phyloP scores from a whole-genome alignment of 2,888 invertebrate genomes.

The Dolichopus griseipennis region DNA sequence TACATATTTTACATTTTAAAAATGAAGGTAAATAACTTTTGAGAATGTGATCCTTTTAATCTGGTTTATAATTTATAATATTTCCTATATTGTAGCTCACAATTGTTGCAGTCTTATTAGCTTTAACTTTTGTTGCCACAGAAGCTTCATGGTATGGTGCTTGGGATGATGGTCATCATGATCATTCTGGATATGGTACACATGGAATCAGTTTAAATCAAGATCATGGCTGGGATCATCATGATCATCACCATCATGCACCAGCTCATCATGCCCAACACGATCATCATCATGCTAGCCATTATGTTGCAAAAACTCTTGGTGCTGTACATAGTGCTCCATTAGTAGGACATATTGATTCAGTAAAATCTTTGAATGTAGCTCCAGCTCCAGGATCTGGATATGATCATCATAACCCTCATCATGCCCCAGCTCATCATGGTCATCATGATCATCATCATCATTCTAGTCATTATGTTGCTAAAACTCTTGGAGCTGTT shows the following conservation, averaged over 20 bases:
- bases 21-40: too few relatives aligned
- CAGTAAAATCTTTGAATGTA: constrained; percentile 27
- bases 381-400: too few relatives aligned
- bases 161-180: not conserved
- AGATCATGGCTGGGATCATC: not conserved
- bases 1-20: too few relatives aligned
- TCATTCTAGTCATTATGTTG: too few relatives aligned
- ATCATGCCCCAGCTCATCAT: not conserved
- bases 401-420: too few relatives aligned
- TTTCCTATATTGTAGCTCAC: constrained; percentile 15
- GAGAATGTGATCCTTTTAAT: too few relatives aligned
- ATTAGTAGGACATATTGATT: too few relatives aligned
- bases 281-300: too few relatives aligned
- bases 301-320: not conserved
- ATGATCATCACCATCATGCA: not conserved
- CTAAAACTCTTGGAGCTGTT: too few relatives aligned
- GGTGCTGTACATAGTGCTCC: too few relatives aligned
- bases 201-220: not conserved
- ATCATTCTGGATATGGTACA: not conserved
- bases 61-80: too few relatives aligned
- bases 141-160: constrained; percentile 13
- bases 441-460: not conserved
- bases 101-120: constrained; percentile 22
- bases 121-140: constrained; percentile 21
- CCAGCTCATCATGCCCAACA: too few relatives aligned